A percentile compares a stretch with the other conserved stretches of the same genome.
Evolutionary conservation across 2,113 vertebrate species (phyloP).

Genomic region (Pollachius pollachius): DNA sequence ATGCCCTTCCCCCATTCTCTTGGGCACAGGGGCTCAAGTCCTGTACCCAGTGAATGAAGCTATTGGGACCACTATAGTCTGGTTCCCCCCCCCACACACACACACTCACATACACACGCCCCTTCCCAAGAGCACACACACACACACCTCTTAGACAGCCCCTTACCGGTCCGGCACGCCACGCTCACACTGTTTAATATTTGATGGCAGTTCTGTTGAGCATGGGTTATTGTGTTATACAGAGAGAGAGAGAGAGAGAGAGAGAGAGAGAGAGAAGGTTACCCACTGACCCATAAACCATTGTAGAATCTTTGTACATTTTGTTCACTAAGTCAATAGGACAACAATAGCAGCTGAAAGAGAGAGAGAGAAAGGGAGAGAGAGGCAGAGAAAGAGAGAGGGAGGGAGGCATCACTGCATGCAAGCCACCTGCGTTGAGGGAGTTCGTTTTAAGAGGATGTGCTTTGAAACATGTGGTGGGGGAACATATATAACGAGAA

Average conservation of each 20-base stretch:
- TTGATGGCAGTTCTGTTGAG: constrained; percentile 74
- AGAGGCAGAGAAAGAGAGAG: constrained; percentile 16
- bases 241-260: constrained; percentile 2
- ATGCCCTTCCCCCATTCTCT: constrained; percentile 4
- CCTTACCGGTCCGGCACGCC: constrained; percentile 38
- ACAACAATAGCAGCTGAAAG: background rate
- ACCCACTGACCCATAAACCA: constrained; percentile 51
- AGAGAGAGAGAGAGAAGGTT: constrained; percentile 20
- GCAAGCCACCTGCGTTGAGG: constrained; percentile 45
- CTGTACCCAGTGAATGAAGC: constrained; percentile 30
- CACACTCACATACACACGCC: too few relatives aligned
- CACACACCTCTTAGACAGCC: constrained; percentile 42
- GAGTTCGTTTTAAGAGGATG: constrained; percentile 40
- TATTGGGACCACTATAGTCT: constrained; percentile 27
- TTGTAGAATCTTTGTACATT: constrained; percentile 38
- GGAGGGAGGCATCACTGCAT: constrained; percentile 25
- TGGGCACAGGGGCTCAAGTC: constrained; percentile 19
- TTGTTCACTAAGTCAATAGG: constrained; percentile 35
- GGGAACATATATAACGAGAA: constrained; percentile 37
- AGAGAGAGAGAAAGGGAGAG: too few relatives aligned
- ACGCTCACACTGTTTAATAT: constrained; percentile 69
- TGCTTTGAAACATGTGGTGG: constrained; percentile 34
- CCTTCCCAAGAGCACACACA: constrained; percentile 11
- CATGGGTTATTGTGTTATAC: constrained; percentile 49
- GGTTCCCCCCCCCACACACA: background rate